Conservation (phyloP, 1,140 invertebrate species). For the Camponotus pennsylvanicus region DNA sequence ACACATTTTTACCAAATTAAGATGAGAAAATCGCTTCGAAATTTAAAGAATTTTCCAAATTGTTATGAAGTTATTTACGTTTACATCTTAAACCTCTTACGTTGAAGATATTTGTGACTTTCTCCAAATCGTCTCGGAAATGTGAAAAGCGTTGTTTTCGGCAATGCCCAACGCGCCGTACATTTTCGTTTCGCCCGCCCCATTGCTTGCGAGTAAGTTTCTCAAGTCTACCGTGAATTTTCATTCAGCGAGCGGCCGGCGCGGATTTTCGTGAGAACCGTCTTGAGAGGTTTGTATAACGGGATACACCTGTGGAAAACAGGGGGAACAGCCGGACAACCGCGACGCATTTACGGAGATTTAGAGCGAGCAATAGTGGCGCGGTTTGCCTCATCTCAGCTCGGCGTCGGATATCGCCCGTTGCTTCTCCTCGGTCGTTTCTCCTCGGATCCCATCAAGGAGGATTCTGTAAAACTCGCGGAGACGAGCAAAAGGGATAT, state of each 20-base stretch:
- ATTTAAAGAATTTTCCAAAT: not conserved
- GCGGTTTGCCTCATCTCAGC: constrained; percentile 21
- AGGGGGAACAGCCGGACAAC: constrained; percentile 8
- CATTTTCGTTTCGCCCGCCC: constrained; percentile 48
- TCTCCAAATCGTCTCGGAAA: constrained; percentile 11
- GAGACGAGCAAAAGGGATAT: constrained; percentile 49
- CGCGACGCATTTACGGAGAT: constrained; percentile 52
- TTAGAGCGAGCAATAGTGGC: constrained; percentile 51
- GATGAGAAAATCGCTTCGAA: not conserved
- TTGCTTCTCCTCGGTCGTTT: not conserved
- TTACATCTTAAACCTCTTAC: not conserved
- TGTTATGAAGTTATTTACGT: not conserved
- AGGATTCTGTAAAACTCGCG: constrained; percentile 35
- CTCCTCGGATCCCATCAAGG: not conserved
- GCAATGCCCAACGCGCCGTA: constrained; percentile 17
- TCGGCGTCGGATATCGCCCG: constrained; percentile 53
- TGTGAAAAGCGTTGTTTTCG: constrained; percentile 22
- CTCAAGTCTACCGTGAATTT: constrained; percentile 60
- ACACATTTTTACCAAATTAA: not conserved
- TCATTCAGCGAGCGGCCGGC: constrained; percentile 49
- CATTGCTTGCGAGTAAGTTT: constrained; percentile 40
- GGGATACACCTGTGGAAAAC: constrained; percentile 63
- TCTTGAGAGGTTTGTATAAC: not conserved
- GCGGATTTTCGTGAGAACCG: constrained; percentile 69
- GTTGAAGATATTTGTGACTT: constrained; percentile 5